Evolutionary conservation across 2,113 vertebrate species (phyloP).

Genomic region (Parotia lawesii): DNA sequence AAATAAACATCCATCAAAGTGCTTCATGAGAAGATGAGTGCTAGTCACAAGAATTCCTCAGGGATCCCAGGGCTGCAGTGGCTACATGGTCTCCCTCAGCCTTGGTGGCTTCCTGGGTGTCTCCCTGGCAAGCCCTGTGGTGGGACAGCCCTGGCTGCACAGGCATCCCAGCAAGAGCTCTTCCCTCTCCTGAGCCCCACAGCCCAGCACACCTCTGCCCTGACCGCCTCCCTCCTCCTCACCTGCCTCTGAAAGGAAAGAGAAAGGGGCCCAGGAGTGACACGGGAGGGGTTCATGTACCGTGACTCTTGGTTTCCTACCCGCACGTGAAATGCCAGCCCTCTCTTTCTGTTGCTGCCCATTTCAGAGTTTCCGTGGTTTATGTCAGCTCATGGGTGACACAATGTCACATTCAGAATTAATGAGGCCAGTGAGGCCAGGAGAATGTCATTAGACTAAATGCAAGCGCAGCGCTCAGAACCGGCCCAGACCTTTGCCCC

Average conservation of each 20-base stretch:
- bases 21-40: background rate
- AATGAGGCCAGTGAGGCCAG: background rate
- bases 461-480: conserved; percentile 27
- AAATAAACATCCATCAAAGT: background rate
- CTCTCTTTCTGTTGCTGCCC: background rate
- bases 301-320: background rate
- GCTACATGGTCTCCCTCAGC: background rate
- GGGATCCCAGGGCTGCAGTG: background rate
- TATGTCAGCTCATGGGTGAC: conserved; percentile 20
- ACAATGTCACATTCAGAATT: conserved; percentile 39
- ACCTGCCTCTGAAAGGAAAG: background rate
- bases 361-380: background rate
- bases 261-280: background rate
- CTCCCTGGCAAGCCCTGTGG: background rate
- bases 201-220: background rate
- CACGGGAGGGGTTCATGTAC: background rate
- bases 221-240: background rate
- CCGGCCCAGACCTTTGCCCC: background rate
- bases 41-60: background rate
- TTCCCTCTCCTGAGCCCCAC: background rate
- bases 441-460: conserved; percentile 29
- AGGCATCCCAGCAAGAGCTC: background rate
- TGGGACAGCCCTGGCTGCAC: background rate
- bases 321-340: background rate
- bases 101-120: background rate